Percentiles rank a stretch among this genome's conserved stretches.
Conservation (phyloP, 1,140 invertebrate genomes). For the Diabrotica virgifera region DNA sequence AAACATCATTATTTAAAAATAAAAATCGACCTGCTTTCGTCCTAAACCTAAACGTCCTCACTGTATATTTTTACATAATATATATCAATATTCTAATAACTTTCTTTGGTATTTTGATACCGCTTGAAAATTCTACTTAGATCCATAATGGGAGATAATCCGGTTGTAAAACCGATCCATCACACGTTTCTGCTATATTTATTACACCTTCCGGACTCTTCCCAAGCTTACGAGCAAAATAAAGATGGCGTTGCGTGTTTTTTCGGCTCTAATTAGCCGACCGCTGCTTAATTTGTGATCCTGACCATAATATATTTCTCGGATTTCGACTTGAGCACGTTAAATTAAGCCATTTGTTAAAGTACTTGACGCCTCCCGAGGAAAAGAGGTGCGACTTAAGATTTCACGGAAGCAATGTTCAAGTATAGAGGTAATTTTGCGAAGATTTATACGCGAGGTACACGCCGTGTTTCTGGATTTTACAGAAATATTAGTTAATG, state of each 20-base stretch:
- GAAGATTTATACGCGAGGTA: constrained; percentile 10
- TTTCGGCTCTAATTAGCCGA: constrained; percentile 13
- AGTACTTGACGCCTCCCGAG: background rate
- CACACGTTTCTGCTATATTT: too few relatives aligned
- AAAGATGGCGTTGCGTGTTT: constrained; percentile 16
- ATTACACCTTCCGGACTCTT: background rate
- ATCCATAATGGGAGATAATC: too few relatives aligned
- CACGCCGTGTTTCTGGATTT: constrained; percentile 13
- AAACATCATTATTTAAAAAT: too few relatives aligned
- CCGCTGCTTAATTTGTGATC: constrained; percentile 14
- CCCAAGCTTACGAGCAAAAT: background rate
- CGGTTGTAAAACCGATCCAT: too few relatives aligned
- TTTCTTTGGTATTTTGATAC: too few relatives aligned
- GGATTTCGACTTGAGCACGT: constrained; percentile 16
- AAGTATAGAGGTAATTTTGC: constrained; percentile 18
- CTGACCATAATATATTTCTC: constrained; percentile 14
- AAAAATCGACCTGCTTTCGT: too few relatives aligned
- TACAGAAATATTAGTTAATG: constrained; percentile 15
- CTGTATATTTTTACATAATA: too few relatives aligned
- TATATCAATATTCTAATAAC: too few relatives aligned
- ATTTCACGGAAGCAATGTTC: constrained; percentile 20
- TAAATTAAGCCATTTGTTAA: constrained; percentile 20
- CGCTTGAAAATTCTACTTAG: too few relatives aligned
- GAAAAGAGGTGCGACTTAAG: constrained; percentile 18
- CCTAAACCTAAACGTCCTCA: too few relatives aligned